Evolutionary conservation across 2,888 invertebrate genomes (phyloP).

Genomic region (Saturnia pavonia): DNA sequence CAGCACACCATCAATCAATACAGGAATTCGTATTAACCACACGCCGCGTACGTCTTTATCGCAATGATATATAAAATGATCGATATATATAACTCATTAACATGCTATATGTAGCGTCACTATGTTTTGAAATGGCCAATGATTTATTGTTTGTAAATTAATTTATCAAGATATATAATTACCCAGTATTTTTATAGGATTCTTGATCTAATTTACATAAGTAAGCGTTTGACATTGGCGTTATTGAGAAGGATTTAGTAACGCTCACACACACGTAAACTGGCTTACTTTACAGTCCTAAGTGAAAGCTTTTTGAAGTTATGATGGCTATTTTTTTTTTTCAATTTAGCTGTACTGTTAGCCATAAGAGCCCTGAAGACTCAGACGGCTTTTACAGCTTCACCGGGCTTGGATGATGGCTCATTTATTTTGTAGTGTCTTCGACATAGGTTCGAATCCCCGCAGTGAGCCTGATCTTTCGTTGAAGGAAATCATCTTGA

Average conservation of each 20-base stretch:
- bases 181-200: background rate
- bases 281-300: too few species aligned
- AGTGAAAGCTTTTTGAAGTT: too few species aligned
- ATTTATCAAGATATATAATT: conserved; percentile 13
- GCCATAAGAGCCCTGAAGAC: too few species aligned
- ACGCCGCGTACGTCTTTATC: conserved; percentile 51
- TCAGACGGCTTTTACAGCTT: too few species aligned
- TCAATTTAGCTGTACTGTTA: too few species aligned
- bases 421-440: too few species aligned
- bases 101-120: conserved; percentile 46
- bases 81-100: conserved; percentile 62
- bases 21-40: conserved; percentile 54
- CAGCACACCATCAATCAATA: conserved; percentile 57
- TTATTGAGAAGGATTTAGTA: background rate
- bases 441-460: too few species aligned
- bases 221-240: background rate
- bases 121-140: conserved; percentile 21
- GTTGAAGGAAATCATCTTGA: too few species aligned
- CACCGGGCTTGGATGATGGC: too few species aligned
- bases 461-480: too few species aligned
- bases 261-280: background rate
- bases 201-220: background rate
- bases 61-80: conserved; percentile 51
- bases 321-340: too few species aligned
- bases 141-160: conserved; percentile 23